Evolutionary conservation across 2,113 vertebrate genomes (phyloP).

Genomic region (Jaculus jaculus): DNA sequence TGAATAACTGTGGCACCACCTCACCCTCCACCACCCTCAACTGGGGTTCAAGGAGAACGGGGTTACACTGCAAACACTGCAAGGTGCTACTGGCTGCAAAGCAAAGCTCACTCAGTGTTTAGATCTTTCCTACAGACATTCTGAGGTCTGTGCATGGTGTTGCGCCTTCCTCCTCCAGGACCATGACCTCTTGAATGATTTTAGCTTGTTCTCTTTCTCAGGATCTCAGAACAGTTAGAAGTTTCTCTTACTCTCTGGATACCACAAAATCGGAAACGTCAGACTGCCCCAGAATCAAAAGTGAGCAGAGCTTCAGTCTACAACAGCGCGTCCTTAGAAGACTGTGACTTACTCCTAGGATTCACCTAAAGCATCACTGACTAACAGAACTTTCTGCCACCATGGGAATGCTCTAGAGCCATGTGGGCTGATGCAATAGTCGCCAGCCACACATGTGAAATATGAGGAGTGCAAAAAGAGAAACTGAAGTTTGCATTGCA

Average conservation of each 20-base stretch:
- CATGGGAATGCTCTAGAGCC: accelerated
- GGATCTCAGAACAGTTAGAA: not conserved
- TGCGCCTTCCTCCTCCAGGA: not conserved
- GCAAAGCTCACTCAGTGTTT: not conserved
- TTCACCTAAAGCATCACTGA: not conserved
- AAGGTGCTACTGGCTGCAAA: not conserved
- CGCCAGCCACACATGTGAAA: not conserved
- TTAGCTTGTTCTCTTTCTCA: not conserved
- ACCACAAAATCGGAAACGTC: not conserved
- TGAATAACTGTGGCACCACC: not conserved
- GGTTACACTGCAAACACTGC: not conserved
- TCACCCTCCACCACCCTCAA: not conserved
- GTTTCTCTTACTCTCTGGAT: not conserved
- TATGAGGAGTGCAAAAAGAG: not conserved
- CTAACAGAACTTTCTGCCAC: accelerated
- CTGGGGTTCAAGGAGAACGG: not conserved
- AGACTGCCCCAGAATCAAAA: not conserved
- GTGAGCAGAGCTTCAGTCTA: not conserved
- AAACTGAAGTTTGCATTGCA: not conserved
- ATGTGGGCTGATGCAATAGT: accelerated
- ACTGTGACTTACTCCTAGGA: not conserved
- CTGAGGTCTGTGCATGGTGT: not conserved
- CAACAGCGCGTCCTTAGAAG: accelerated
- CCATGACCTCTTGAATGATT: not conserved
- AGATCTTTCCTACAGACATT: not conserved